Percentiles rank a stretch among this genome's conserved stretches.
phyloP scores from a whole-genome alignment of 1,140 invertebrate species.

The Leptinotarsa texana region DNA sequence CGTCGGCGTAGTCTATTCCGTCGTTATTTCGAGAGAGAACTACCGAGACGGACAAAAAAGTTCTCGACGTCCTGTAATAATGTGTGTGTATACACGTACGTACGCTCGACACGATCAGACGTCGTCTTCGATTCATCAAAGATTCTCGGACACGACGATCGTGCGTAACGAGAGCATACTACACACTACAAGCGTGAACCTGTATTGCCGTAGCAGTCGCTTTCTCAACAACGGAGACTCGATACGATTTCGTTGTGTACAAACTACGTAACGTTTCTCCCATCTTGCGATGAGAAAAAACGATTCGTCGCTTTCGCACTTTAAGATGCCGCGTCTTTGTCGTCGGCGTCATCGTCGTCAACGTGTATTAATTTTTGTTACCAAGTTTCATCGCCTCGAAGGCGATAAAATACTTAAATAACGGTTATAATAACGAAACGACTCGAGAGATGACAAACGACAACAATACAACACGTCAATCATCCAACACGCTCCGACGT shows the following conservation, averaged over 20 bases:
- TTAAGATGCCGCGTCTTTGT: no score
- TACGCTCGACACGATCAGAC: slow-evolving; percentile 13
- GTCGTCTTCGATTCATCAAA: slow-evolving; percentile 16
- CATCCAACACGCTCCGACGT: slow-evolving; percentile 21
- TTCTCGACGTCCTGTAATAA: neutral
- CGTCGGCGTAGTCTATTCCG: no score
- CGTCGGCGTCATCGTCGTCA: no score
- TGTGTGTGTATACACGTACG: neutral
- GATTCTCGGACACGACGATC: slow-evolving; percentile 14
- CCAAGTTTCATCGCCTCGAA: no score
- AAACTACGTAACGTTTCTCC: slow-evolving; percentile 4
- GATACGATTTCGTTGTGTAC: neutral
- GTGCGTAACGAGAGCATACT: neutral
- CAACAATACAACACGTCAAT: neutral
- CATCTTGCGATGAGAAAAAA: no score
- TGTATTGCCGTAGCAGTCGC: neutral
- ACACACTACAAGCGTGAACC: no score
- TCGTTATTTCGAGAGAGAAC: no score
- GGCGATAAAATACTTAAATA: no score
- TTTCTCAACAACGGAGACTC: neutral
- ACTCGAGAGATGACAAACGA: slow-evolving; percentile 42
- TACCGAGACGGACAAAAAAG: no score
- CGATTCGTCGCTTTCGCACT: slow-evolving; percentile 12
- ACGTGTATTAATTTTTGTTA: no score
- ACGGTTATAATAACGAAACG: no score